These are phyloP conservation scores for Trachelus stipa DNA, from an alignment of 2,888 invertebrate genomes.

Conservation along the genomic window DNA sequence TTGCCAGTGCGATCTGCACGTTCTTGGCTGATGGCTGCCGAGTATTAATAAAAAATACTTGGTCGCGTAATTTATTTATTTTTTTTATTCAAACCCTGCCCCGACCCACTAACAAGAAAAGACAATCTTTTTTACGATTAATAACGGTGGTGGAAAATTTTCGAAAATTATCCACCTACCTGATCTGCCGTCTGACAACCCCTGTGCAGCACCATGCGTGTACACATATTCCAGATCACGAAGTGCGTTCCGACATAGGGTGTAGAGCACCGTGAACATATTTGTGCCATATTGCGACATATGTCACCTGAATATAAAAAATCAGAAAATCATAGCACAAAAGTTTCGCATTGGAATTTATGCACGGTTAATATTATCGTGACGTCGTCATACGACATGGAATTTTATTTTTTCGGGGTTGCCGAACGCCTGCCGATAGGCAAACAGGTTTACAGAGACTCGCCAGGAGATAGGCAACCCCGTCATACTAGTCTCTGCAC, in stretches of 20 bases:
- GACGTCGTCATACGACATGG: not conserved
- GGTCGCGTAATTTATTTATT: not conserved
- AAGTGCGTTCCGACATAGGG: not conserved
- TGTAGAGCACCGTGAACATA: conserved; percentile 8
- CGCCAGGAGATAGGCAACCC: not conserved
- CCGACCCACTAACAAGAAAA: not conserved
- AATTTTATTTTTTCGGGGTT: not conserved
- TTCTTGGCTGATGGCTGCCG: not conserved
- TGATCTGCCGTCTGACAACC: conserved; percentile 43
- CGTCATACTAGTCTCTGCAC: not conserved
- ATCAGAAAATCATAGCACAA: conserved; percentile 41
- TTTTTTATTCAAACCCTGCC: no score
- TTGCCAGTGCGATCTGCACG: not conserved
- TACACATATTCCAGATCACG: conserved; percentile 40
- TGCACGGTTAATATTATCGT: not conserved
- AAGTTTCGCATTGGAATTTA: not conserved
- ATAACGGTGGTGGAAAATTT: not conserved
- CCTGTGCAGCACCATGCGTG: conserved; percentile 33
- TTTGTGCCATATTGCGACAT: conserved; percentile 58
- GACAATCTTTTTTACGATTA: not conserved
- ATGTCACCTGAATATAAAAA: conserved; percentile 63
- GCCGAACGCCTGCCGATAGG: not conserved
- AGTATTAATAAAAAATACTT: not conserved
- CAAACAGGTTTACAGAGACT: not conserved
- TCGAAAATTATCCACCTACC: not conserved